Conservation (phyloP, 2,797 vertebrate genomes). For the Sus cebifrons region DNA sequence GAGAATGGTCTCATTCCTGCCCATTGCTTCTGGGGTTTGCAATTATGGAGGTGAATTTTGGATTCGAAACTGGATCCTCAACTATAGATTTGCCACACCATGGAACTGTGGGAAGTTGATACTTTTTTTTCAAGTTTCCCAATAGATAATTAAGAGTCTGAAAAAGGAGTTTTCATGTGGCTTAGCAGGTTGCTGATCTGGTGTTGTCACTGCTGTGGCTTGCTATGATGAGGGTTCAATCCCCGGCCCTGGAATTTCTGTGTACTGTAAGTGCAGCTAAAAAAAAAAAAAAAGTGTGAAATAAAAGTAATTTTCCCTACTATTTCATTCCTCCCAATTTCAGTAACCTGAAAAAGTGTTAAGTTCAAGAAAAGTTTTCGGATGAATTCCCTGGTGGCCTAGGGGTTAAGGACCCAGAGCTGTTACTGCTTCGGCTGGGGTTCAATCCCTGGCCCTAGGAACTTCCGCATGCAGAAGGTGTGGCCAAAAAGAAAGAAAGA, state of each 20-base stretch:
- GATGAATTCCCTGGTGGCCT: neutral
- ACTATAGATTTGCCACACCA: slow-evolving; percentile 1
- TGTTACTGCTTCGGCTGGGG: no score
- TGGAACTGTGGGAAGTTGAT: neutral
- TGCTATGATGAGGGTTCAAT: no score
- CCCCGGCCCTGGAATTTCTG: no score
- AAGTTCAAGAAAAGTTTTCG: slow-evolving; percentile 30
- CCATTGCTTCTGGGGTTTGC: slow-evolving; percentile 12
- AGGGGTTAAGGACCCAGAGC: no score
- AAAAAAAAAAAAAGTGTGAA: neutral
- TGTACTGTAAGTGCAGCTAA: no score
- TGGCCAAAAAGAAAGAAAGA: neutral
- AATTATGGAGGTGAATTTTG: slow-evolving; percentile 45
- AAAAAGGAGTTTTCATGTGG: no score
- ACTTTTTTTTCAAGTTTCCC: neutral
- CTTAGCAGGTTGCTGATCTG: no score
- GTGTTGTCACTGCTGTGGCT: no score
- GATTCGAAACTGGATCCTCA: slow-evolving; percentile 31
- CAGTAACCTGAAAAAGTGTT: slow-evolving; percentile 24
- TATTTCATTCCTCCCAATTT: slow-evolving; percentile 52
- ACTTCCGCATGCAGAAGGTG: no score
- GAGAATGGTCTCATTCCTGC: neutral
- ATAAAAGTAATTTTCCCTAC: neutral
- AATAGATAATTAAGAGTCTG: neutral
- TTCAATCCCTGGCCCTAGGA: no score